Evolutionary conservation across 2,888 invertebrate species (phyloP).

Genomic region (Branchipolynoe longqiensis): DNA sequence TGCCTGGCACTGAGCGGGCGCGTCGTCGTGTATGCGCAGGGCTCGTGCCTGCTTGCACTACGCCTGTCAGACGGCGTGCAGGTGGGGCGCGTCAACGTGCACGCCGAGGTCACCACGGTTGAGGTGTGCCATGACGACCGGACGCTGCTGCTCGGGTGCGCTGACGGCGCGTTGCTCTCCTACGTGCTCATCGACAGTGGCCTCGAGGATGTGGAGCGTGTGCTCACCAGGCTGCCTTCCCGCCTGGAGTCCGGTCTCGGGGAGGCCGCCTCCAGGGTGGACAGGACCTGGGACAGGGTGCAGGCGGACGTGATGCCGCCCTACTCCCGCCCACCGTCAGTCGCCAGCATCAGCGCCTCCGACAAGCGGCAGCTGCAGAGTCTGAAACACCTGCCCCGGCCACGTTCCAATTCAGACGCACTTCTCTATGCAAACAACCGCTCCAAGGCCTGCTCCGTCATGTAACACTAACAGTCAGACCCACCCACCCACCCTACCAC

Average conservation of each 20-base stretch:
- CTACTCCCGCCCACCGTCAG: slow-evolving; percentile 77
- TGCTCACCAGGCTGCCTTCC: slow-evolving; percentile 60
- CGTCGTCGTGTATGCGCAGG: slow-evolving; percentile 73
- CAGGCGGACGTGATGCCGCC: slow-evolving; percentile 68
- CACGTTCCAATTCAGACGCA: slow-evolving; percentile 74
- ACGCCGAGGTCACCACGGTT: slow-evolving; percentile 70
- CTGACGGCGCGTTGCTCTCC: slow-evolving; percentile 77
- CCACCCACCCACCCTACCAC: slow-evolving; percentile 71
- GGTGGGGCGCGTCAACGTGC: slow-evolving; percentile 76
- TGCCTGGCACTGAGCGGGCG: slow-evolving; percentile 73
- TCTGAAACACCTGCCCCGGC: slow-evolving; percentile 71
- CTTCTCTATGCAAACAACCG: slow-evolving; percentile 70
- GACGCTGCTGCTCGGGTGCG: slow-evolving; percentile 78
- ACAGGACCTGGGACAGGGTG: slow-evolving; percentile 76
- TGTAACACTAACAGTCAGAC: too few relatives aligned
- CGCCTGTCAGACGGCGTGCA: slow-evolving; percentile 72
- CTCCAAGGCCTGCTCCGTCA: slow-evolving; percentile 73
- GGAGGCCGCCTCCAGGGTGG: background rate
- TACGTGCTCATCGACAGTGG: slow-evolving; percentile 75
- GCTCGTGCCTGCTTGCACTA: slow-evolving; percentile 69
- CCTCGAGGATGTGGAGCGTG: slow-evolving; percentile 54
- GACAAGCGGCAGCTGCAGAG: slow-evolving; percentile 73
- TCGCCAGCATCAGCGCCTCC: slow-evolving; percentile 68
- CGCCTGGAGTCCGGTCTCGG: slow-evolving; percentile 14
- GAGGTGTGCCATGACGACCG: slow-evolving; percentile 76